Base-by-base conservation (phyloP, 2,888 invertebrate genomes). In the Chromoteleia sp. region DNA sequence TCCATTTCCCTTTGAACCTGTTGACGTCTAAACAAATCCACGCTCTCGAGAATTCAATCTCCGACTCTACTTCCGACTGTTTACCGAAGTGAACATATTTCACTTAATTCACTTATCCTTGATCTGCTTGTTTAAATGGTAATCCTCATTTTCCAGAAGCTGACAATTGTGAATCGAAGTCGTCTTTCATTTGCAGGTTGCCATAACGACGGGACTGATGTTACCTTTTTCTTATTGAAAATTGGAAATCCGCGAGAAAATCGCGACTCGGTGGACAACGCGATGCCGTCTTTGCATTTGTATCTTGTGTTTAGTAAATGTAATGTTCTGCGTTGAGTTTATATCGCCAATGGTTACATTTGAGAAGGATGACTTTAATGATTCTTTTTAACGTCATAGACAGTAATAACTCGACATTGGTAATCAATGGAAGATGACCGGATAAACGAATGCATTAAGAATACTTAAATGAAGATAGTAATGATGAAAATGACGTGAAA, bases 81-180 rank as follows among this genome's bases (percentile, higher is more conserved):
- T 81, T 76, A 73, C 76, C 76, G 56, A 77, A 81, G 77, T 77
- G 70, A 77, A 77, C 77, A 74, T 74, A 77, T 82, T 81, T 79
- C 74, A 77, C 73, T 80, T 83, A 33, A 77, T 77, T 82, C 70
- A 82, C 83, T 83, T 80, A 76, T 75, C 67, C 63, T 81, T 75
- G 70, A 81, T 75, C 80, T 81, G 70, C 63, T 81, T 70, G 52
- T 78, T 78, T 81, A 75, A 81, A 76, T 76, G 71, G 75, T 75
- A 81, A 81, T 81, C 56, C 81, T 81, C 80, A 81, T 75, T 81
- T 81, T 81, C 68, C 59, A 70, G 83, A 67, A 81, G 70, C 76
- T 82, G 77, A 84, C 86, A 85, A 86, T 87, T 84, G 86, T 84
- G 84, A 84, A 70, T 79, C 67, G 63, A 68, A 52, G 52, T 67